Evolutionary conservation across 2,888 invertebrate species (phyloP), one percentile per base, ranked within the genome.

Genomic region (Philereme transversata): DNA sequence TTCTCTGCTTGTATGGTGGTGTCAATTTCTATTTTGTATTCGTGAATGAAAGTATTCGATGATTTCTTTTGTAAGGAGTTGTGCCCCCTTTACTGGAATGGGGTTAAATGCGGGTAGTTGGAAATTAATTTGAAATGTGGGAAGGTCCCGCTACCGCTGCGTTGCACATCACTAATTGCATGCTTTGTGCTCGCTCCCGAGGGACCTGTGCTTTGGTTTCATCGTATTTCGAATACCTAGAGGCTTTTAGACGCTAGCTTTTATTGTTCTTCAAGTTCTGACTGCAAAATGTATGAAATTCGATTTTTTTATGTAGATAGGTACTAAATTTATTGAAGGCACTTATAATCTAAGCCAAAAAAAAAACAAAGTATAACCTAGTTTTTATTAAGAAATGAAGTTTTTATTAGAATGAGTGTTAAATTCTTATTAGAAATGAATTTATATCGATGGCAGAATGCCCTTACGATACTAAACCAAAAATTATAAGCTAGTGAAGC

Each of bases 1-100:
- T 88, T 88, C 87, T 83, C 87, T 75, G 64, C 81, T 61, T 80
- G 75, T 81, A 85, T 73, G 86, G 84, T 67, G 68, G 75, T 77
- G 78, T 78, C 75, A 79, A 83, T 86, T 79, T 86, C 83, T 83
- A 83, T 74, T 81, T 72, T 50, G 56, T 64, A 58, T 59, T 53
- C 50, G 74, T 48, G 70, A 82, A 83, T 79, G 82, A 84, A 86
- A 82, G 84, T 81, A 59, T 64, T 71, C 60, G 67, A 72, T 75
- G 71, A 74, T 78, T 75, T 76, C 75, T 76, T 78, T 75, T 64
- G 47, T 47, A 45, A 10, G 36, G 33, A n/a, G 43, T 43, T n/a
- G 11, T 11, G 8, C 11, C 5, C 11, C 5, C 44, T 9, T 11
- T 10, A 22, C 22, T 22, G 10, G 10, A 5, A 22, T 22, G 22